These are phyloP conservation scores for Syrrhaptes paradoxus DNA, from an alignment of 2,113 vertebrate genomes.

Conservation along the genomic window DNA sequence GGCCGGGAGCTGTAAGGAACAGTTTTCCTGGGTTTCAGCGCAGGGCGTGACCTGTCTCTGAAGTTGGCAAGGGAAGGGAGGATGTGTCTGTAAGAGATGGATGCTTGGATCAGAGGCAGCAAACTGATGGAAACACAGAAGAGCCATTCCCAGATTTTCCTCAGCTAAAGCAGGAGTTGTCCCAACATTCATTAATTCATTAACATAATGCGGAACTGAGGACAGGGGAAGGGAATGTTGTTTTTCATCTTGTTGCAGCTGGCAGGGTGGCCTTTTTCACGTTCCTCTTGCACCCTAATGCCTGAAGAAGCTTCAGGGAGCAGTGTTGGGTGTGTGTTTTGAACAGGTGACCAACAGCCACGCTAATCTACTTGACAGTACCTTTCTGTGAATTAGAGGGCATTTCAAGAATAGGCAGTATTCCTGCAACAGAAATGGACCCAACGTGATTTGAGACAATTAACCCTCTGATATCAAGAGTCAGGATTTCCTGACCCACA, in stretches of 20 bases:
- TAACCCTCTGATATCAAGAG: conserved; percentile 71
- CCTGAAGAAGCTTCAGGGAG: neutral
- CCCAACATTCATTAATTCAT: neutral
- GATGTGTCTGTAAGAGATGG: neutral
- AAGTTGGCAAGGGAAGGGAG: neutral
- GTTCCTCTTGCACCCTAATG: neutral
- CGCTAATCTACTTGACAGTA: neutral
- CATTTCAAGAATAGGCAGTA: conserved; percentile 58
- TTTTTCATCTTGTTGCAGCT: neutral
- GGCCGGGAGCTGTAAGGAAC: neutral
- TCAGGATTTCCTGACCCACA: conserved; percentile 68
- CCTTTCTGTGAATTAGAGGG: conserved; percentile 50
- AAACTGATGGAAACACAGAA: neutral
- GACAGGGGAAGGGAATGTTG: neutral
- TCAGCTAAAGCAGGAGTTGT: neutral
- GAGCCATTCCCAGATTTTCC: neutral
- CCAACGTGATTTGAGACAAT: conserved; percentile 69
- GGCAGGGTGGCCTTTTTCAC: neutral
- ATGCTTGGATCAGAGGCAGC: neutral
- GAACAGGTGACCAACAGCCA: neutral
- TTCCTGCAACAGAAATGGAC: conserved; percentile 56
- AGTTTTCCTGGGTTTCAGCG: neutral
- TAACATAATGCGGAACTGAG: neutral
- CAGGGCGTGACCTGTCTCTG: neutral
- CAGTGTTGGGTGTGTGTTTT: neutral